phyloP scores from a whole-genome alignment of 2,888 invertebrate genomes.

The Myathropa florea region DNA sequence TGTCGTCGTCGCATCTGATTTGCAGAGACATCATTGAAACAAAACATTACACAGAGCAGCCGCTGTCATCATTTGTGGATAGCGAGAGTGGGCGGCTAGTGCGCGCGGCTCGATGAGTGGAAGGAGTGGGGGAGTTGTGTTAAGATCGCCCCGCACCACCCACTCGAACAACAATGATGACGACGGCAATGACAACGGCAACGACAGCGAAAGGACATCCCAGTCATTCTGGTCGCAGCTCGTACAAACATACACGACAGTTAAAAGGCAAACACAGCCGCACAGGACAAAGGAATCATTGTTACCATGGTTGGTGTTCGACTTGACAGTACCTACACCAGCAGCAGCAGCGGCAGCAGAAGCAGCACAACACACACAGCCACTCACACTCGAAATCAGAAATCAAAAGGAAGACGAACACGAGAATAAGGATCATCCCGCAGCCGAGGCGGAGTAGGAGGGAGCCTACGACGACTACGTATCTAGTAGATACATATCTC shows the following conservation, averaged over 20 bases:
- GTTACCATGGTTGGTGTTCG: slow-evolving; percentile 57
- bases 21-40: slow-evolving; percentile 60
- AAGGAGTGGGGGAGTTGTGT: neutral
- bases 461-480: slow-evolving; percentile 1
- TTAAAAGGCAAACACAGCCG: slow-evolving; percentile 61
- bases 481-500: slow-evolving; percentile 59
- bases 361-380: slow-evolving; percentile 24
- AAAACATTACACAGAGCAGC: slow-evolving; percentile 65
- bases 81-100: neutral
- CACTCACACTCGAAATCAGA: slow-evolving; percentile 31
- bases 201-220: slow-evolving; percentile 44
- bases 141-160: neutral
- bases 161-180: slow-evolving; percentile 32
- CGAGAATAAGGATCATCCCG: slow-evolving; percentile 51
- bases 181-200: slow-evolving; percentile 27
- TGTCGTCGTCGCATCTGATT: slow-evolving; percentile 51
- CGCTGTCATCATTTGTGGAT: slow-evolving; percentile 35
- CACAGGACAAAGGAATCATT: slow-evolving; percentile 59
- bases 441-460: neutral
- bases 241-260: slow-evolving; percentile 45
- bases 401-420: slow-evolving; percentile 25
- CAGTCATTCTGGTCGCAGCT: slow-evolving; percentile 32
- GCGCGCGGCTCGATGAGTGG: neutral
- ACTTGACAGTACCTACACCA: slow-evolving; percentile 37
- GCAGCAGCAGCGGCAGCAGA: no score